Percentiles rank a stretch among this genome's conserved stretches.
Evolutionary conservation across 1,140 invertebrate genomes (phyloP).

Genomic region (Drosophila orosa): DNA sequence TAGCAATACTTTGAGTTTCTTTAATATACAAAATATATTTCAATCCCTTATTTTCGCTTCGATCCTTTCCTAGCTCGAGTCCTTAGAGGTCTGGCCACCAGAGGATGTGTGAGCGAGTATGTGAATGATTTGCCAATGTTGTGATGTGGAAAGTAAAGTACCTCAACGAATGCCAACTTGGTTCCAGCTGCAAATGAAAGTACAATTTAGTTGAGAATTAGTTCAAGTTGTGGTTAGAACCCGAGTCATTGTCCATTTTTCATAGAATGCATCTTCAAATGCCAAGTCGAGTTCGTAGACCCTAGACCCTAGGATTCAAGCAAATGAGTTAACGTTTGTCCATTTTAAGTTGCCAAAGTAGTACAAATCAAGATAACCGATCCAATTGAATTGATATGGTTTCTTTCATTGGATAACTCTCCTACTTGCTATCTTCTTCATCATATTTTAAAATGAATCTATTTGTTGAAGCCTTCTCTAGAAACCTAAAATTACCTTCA

Average conservation of each 20-base stretch:
- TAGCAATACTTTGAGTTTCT: too few relatives aligned
- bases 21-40: neutral
- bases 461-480: neutral
- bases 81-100: neutral
- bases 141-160: conserved; percentile 77
- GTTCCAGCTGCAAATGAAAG: conserved; percentile 75
- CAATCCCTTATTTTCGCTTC: neutral
- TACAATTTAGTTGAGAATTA: conserved; percentile 74
- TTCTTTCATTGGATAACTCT: neutral
- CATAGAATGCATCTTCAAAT: conserved; percentile 24
- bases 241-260: conserved; percentile 27
- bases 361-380: conserved; percentile 9
- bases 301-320: conserved; percentile 10
- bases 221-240: conserved; percentile 28
- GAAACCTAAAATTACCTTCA: neutral
- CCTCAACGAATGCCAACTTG: conserved; percentile 69
- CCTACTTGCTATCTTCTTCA: neutral
- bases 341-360: conserved; percentile 7
- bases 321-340: neutral
- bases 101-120: conserved; percentile 14
- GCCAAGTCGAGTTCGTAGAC: neutral
- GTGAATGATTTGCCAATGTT: conserved; percentile 52
- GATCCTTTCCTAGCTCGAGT: neutral
- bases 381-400: neutral
- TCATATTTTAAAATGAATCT: neutral